Conservation (phyloP, 2,797 vertebrate genomes). For the Atherinosoma microstoma region DNA sequence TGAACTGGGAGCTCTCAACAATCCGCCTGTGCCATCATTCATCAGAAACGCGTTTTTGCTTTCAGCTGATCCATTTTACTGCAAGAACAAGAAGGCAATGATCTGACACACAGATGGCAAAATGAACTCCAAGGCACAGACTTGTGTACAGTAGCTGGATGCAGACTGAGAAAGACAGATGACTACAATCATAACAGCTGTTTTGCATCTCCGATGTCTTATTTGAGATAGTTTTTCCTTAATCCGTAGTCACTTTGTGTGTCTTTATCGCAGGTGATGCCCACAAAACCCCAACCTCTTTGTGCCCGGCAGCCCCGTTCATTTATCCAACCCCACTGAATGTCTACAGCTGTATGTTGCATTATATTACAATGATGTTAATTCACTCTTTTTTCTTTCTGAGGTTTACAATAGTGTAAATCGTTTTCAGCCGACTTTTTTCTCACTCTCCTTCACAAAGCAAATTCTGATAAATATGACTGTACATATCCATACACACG, state of each 20-base stretch:
- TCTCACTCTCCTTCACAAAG: slow-evolving; percentile 15
- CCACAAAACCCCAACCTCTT: neutral
- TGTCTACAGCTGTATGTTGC: slow-evolving; percentile 2
- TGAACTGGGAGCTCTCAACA: slow-evolving; percentile 4
- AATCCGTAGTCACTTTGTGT: neutral
- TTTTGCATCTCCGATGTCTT: neutral
- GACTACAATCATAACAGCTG: slow-evolving; percentile 12
- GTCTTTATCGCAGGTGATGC: neutral
- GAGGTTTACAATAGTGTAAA: slow-evolving; percentile 5
- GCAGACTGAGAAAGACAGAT: neutral
- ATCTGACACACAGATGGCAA: neutral
- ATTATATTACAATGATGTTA: slow-evolving; percentile 12
- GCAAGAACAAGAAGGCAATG: neutral
- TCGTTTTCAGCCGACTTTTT: slow-evolving; percentile 8
- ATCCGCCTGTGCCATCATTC: slow-evolving; percentile 13
- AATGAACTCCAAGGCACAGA: neutral
- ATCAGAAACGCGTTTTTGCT: neutral
- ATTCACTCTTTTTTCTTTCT: neutral
- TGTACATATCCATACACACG: slow-evolving; percentile 34
- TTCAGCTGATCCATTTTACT: neutral
- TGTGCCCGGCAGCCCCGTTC: neutral
- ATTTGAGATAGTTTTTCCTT: neutral
- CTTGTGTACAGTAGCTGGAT: neutral
- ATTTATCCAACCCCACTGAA: neutral
- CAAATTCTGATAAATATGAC: slow-evolving; percentile 45